Base-by-base conservation (phyloP, 2,888 invertebrate genomes). In the Galerucella calmariensis region DNA sequence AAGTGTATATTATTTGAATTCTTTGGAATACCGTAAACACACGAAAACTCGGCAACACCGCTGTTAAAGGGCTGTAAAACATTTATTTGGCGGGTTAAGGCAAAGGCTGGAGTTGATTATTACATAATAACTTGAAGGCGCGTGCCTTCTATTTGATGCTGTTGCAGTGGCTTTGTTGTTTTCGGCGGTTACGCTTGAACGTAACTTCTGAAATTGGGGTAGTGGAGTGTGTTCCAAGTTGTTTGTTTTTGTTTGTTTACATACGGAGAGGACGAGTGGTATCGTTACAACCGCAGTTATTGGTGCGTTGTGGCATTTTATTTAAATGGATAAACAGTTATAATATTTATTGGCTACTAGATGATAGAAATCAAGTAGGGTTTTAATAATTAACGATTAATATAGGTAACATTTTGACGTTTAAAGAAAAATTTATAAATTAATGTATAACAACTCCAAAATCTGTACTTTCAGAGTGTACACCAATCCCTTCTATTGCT, bases 121-220 rank as follows among this genome's bases (percentile, higher is more conserved):
- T 61, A 61, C 48, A 48, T 61, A 69, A 69, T 69, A 69, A 69
- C 48, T 72, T 72, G 35, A 69, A 48, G 74, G 74, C 76, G 76
- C 76, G 76, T 76, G 76, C 74, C 76, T 61, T 44, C 62, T 63
- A 46, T 53, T 66, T 75, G 67, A n/a, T 67, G 56, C 51, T 56
- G 61, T 65, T 20, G 68, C 46, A 56, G 73, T 69, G 24, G 73
- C 68, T 68, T 73, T 73, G 75, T 75, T 73, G 73, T 73, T 75
- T 35, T 16, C 20, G 59, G 16, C 67, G 24, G 56, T 35, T 27
- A 41, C 5, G 56, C 35, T 56, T 53, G 51, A 46, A 44, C 12
- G 56, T 58, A 48, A 48, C 20, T 35, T 35, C 51, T n/a, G 72
- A 51, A 72, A 72, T 62, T 72, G 67, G 72, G 72, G 72, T 72